phyloP scores from a whole-genome alignment of 2,113 vertebrate species.

The Anguilla rostrata region DNA sequence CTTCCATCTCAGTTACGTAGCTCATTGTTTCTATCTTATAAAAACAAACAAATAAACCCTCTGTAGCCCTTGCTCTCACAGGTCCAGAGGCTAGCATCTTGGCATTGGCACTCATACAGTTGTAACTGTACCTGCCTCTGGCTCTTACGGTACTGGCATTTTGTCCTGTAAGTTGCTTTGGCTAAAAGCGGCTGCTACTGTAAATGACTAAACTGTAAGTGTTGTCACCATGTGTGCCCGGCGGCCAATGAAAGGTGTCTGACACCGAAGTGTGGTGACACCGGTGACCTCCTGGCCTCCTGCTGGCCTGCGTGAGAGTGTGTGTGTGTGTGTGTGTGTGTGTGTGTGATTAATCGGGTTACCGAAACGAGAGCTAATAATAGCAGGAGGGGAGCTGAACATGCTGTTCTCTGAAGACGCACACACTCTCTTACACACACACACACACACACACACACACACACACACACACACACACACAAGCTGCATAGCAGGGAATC shows the following conservation, averaged over 20 bases:
- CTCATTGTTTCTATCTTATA: too few relatives aligned
- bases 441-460: not conserved
- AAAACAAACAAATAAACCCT: too few relatives aligned
- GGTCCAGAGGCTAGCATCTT: too few relatives aligned
- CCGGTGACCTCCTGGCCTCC: not conserved
- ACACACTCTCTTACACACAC: not conserved
- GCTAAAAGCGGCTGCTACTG: too few relatives aligned
- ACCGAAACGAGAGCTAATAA: slow-evolving; percentile 55
- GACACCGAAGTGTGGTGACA: not conserved
- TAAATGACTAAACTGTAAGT: too few relatives aligned
- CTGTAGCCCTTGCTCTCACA: too few relatives aligned
- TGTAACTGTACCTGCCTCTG: too few relatives aligned
- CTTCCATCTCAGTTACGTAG: too few relatives aligned
- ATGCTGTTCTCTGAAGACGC: slow-evolving; percentile 10
- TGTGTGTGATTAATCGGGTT: slow-evolving; percentile 54
- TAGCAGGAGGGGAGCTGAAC: slow-evolving; percentile 41
- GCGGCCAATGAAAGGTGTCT: too few relatives aligned
- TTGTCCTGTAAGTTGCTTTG: too few relatives aligned
- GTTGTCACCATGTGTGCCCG: not conserved
- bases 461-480: slow-evolving; percentile 4
- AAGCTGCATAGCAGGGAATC: not conserved
- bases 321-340: not conserved
- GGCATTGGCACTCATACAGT: too few relatives aligned
- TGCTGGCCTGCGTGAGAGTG: not conserved
- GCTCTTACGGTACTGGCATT: too few relatives aligned